Percentiles rank a stretch among this genome's conserved stretches.
phyloP scores from a whole-genome alignment of 2,113 vertebrate species.

The Meleagris gallopavo region DNA sequence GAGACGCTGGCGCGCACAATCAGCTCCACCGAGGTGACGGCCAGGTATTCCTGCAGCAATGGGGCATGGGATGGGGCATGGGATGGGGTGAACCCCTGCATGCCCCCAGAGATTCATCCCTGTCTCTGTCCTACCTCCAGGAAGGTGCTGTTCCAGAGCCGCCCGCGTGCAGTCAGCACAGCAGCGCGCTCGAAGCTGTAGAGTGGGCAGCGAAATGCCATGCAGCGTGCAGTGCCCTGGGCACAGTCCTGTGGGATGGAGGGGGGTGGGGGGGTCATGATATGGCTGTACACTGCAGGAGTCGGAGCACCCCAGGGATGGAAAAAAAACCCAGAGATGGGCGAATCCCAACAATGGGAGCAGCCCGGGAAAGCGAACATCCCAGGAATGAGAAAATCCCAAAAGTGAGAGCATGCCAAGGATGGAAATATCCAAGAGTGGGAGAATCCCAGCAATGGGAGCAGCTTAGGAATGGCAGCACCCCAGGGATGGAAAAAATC shows the following conservation, averaged over 20 bases:
- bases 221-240: conserved; percentile 84
- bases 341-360: not conserved
- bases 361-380: no score
- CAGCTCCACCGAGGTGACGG: conserved; percentile 87
- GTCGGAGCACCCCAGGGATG: not conserved
- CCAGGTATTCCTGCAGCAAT: conserved; percentile 83
- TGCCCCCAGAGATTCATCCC: rapidly evolving
- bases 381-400: not conserved
- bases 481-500: not conserved
- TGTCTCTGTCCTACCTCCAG: conserved; percentile 81
- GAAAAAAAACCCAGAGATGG: no score
- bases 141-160: conserved; percentile 94
- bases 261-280: not conserved
- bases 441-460: rapidly evolving
- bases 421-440: no score
- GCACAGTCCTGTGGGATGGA: conserved; percentile 83
- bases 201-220: conserved; percentile 87
- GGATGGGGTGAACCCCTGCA: not conserved
- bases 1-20: conserved; percentile 89
- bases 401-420: not conserved
- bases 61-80: no score
- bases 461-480: not conserved
- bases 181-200: conserved; percentile 86
- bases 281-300: rapidly evolving
- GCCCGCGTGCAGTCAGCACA: conserved; percentile 83